A percentile compares a stretch with the other conserved stretches of the same genome.
phyloP scores from a whole-genome alignment of 2,888 invertebrate species.

The Drosophila paranaensis region DNA sequence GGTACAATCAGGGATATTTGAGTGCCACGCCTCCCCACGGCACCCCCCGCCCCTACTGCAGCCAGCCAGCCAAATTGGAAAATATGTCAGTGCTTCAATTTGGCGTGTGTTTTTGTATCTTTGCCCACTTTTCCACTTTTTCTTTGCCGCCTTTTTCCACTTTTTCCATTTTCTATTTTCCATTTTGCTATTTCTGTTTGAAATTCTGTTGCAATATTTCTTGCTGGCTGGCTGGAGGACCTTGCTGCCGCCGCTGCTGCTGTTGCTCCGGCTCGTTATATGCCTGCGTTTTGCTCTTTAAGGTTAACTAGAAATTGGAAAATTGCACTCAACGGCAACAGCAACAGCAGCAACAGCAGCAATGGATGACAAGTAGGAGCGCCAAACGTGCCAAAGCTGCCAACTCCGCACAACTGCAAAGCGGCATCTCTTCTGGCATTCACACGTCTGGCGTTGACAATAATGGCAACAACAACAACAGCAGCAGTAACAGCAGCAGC shows the following conservation, averaged over 20 bases:
- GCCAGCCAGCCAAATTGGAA: slow-evolving; percentile 67
- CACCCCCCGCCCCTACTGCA: too few relatives aligned
- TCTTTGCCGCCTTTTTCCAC: slow-evolving; percentile 26
- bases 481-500: slow-evolving; percentile 20
- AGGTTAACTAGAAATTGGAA: slow-evolving; percentile 75
- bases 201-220: slow-evolving; percentile 70
- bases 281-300: slow-evolving; percentile 55
- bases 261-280: slow-evolving; percentile 47
- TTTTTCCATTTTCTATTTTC: slow-evolving; percentile 26
- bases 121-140: slow-evolving; percentile 29
- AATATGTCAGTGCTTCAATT: slow-evolving; percentile 73
- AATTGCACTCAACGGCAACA: slow-evolving; percentile 62
- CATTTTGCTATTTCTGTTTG: slow-evolving; percentile 19
- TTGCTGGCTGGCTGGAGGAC: slow-evolving; percentile 16
- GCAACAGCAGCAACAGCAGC: slow-evolving; percentile 3
- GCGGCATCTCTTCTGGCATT: slow-evolving; percentile 48
- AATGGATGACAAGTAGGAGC: slow-evolving; percentile 30
- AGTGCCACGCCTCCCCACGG: not conserved
- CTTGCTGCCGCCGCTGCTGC: not conserved
- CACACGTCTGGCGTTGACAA: slow-evolving; percentile 49
- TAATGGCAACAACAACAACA: slow-evolving; percentile 27
- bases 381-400: slow-evolving; percentile 66
- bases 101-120: slow-evolving; percentile 53
- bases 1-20: slow-evolving; percentile 13
- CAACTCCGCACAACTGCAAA: slow-evolving; percentile 33